These are phyloP conservation scores for Calidris pugnax DNA, from an alignment of 2,113 vertebrate species.

Conservation along the genomic window DNA sequence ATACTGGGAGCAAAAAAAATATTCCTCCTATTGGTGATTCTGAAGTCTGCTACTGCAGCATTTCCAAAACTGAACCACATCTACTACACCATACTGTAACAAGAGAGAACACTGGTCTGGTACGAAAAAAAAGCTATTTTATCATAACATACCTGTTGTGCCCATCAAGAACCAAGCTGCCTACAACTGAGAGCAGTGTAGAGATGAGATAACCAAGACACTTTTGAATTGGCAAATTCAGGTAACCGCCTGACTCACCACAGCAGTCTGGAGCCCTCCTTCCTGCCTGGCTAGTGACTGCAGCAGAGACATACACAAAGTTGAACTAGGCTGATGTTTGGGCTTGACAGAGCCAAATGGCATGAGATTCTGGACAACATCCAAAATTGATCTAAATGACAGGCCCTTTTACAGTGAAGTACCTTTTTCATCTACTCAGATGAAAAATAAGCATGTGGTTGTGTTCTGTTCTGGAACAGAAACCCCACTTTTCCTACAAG, in stretches of 20 bases:
- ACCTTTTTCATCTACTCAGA: background rate
- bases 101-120: background rate
- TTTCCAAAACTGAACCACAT: background rate
- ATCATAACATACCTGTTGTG: background rate
- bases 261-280: background rate
- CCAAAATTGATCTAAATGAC: background rate
- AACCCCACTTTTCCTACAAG: background rate
- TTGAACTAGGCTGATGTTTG: background rate
- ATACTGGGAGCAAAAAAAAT: background rate
- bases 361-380: background rate
- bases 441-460: background rate
- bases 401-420: background rate
- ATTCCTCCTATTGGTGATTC: background rate
- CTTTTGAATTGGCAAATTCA: background rate
- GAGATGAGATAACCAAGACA: background rate
- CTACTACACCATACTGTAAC: background rate
- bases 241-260: background rate
- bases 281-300: background rate
- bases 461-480: background rate
- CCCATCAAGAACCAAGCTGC: background rate
- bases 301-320: background rate
- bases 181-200: background rate
- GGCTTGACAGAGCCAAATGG: background rate
- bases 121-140: fast-evolving
- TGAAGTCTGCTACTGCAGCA: background rate